phyloP scores from a whole-genome alignment of 2,113 vertebrate genomes.

The Lutjanus erythropterus region DNA sequence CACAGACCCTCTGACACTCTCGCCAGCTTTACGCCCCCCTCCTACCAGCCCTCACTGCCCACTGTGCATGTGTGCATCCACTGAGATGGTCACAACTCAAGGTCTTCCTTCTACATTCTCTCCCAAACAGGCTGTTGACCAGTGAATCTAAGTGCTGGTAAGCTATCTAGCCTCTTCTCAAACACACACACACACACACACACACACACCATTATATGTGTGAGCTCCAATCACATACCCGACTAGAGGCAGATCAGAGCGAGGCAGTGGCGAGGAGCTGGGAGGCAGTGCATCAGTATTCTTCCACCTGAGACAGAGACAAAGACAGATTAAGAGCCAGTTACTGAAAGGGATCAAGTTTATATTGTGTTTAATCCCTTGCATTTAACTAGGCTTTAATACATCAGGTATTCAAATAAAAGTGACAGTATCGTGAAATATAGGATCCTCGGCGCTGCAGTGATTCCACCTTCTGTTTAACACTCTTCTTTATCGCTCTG shows the following conservation, averaged over 20 bases:
- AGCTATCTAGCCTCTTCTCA: not conserved
- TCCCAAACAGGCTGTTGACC: constrained; percentile 21
- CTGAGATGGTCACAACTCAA: constrained; percentile 44
- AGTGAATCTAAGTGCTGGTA: constrained; percentile 23
- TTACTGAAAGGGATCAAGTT: constrained; percentile 59
- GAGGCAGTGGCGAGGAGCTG: not conserved
- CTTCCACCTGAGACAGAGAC: constrained; percentile 58
- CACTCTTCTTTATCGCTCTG: constrained; percentile 9
- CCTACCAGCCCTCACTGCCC: constrained; percentile 72
- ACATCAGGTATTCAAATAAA: constrained; percentile 67
- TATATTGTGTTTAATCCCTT: constrained; percentile 66
- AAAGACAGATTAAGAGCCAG: constrained; percentile 69
- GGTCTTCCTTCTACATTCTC: constrained; percentile 28
- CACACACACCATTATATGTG: not conserved
- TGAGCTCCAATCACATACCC: constrained; percentile 48
- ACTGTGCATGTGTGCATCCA: constrained; percentile 4
- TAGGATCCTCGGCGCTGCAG: constrained; percentile 17
- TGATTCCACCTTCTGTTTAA: constrained; percentile 55
- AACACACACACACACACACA: not conserved
- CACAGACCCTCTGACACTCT: constrained; percentile 89
- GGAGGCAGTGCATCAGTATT: constrained; percentile 35
- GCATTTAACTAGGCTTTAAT: constrained; percentile 67
- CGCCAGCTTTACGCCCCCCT: constrained; percentile 88
- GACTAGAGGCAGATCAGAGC: constrained; percentile 18
- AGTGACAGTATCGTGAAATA: constrained; percentile 56